phyloP scores from a whole-genome alignment of 2,888 invertebrate species.

The Drosophila yooni region DNA sequence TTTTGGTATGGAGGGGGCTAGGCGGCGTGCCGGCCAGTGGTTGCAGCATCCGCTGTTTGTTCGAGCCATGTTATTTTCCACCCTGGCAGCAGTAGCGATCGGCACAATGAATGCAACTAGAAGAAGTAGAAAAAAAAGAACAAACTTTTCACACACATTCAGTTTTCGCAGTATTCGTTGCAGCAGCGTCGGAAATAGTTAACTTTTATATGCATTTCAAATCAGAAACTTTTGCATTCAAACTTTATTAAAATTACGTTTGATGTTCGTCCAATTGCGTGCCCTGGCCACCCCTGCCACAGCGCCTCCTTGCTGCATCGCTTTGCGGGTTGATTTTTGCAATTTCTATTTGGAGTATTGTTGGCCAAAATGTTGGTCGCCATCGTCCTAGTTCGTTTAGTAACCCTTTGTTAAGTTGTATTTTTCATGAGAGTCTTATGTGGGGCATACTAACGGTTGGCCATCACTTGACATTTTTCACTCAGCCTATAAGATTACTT shows the following conservation, averaged over 20 bases:
- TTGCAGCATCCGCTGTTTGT: slow-evolving; percentile 70
- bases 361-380: slow-evolving; percentile 43
- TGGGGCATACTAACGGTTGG: slow-evolving; percentile 8
- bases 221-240: slow-evolving; percentile 78
- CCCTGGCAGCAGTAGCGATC: slow-evolving; percentile 36
- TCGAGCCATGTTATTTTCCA: slow-evolving; percentile 30
- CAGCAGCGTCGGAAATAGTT: slow-evolving; percentile 71
- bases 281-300: not conserved
- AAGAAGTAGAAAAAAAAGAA: slow-evolving; percentile 15
- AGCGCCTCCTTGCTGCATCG: not conserved
- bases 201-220: slow-evolving; percentile 79
- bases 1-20: slow-evolving; percentile 16
- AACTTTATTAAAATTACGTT: slow-evolving; percentile 79
- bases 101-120: slow-evolving; percentile 47
- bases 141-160: slow-evolving; percentile 65
- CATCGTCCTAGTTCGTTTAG: slow-evolving; percentile 31
- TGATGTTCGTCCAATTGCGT: slow-evolving; percentile 61
- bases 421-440: not conserved
- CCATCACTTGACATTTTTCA: not conserved
- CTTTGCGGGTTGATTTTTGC: slow-evolving; percentile 26
- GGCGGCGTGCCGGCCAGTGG: slow-evolving; percentile 17
- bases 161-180: slow-evolving; percentile 44
- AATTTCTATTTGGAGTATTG: slow-evolving; percentile 46
- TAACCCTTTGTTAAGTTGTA: slow-evolving; percentile 33
- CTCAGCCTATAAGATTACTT: not conserved